Evolutionary conservation across 2,888 invertebrate species (phyloP).

Genomic region (Athripsodes cinereus): DNA sequence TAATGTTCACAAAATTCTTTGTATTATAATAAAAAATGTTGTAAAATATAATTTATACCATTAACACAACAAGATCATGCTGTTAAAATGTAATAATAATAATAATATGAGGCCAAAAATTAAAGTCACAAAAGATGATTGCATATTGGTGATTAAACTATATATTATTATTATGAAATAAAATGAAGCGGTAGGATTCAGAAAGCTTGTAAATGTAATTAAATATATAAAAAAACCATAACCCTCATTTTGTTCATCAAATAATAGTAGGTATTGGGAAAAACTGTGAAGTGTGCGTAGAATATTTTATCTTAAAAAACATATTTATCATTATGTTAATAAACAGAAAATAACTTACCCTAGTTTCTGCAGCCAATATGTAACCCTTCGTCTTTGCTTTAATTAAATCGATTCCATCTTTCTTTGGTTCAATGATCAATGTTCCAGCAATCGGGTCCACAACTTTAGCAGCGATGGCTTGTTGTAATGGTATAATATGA

Average conservation of each 20-base stretch:
- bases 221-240: background rate
- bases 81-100: too few species aligned
- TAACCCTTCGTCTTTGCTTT: conserved; percentile 84
- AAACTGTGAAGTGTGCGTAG: background rate
- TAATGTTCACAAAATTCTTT: too few species aligned
- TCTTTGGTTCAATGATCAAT: conserved; percentile 52
- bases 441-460: conserved; percentile 72
- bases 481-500: conserved; percentile 66
- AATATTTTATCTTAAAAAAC: background rate
- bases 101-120: too few species aligned
- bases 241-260: background rate
- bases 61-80: too few species aligned
- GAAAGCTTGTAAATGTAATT: background rate
- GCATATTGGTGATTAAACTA: too few species aligned
- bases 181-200: background rate
- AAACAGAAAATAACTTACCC: conserved; percentile 65
- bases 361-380: conserved; percentile 84
- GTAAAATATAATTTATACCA: too few species aligned
- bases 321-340: background rate
- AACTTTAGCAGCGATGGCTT: conserved; percentile 66
- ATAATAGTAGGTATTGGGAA: background rate
- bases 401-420: conserved; percentile 65
- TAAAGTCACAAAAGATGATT: too few species aligned
- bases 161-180: background rate
- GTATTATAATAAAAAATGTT: too few species aligned